phyloP scores from a whole-genome alignment of 2,113 vertebrate genomes.

The crab-eating macaque (Macaca fascicularis) region DNA sequence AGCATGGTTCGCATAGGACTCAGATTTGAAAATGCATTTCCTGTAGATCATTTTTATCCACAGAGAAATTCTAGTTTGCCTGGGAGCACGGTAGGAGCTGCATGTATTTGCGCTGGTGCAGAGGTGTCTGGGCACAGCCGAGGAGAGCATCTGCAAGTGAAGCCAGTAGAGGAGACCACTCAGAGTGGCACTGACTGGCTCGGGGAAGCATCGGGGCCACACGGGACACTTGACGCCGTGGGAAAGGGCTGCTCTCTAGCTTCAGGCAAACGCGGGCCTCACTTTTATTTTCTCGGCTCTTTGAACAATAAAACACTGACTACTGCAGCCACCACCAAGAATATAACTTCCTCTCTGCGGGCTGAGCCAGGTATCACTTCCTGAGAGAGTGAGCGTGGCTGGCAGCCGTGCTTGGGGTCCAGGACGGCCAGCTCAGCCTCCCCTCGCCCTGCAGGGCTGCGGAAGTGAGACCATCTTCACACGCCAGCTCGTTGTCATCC shows the following conservation, averaged over 20 bases:
- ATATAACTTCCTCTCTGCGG: background rate
- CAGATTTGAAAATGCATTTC: background rate
- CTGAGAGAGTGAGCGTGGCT: no score
- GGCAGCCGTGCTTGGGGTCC: no score
- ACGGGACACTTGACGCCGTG: rapidly evolving
- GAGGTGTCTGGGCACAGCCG: rapidly evolving
- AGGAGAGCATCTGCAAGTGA: background rate
- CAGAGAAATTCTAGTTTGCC: background rate
- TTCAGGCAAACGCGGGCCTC: background rate
- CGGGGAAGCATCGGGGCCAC: background rate
- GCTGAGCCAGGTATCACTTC: background rate
- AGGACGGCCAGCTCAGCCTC: no score
- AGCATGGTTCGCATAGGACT: no score
- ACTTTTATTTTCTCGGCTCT: background rate
- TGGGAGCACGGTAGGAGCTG: rapidly evolving
- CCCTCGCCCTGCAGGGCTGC: no score
- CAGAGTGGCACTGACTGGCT: background rate
- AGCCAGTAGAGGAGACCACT: background rate
- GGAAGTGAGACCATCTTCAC: rapidly evolving
- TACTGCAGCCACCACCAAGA: background rate
- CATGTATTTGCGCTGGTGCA: rapidly evolving
- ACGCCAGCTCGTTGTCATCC: rapidly evolving
- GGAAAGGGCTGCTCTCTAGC: background rate
- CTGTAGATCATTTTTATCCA: rapidly evolving
- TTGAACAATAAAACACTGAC: background rate